Percentiles rank a stretch among this genome's conserved stretches.
phyloP scores from a whole-genome alignment of 2,797 vertebrate species.

The Cyprinodon diabolis region DNA sequence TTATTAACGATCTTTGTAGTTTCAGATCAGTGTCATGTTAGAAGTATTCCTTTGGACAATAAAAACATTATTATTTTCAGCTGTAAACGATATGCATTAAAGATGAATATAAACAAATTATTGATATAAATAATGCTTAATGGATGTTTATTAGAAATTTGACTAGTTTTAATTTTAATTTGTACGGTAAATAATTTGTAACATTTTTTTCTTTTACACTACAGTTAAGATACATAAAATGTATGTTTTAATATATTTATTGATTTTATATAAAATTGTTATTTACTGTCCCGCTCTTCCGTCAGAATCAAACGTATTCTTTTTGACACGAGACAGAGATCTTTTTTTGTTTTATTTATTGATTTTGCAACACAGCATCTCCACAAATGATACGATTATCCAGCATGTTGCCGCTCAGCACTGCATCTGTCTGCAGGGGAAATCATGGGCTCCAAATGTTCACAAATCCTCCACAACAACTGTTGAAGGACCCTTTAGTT shows the following conservation, averaged over 20 bases:
- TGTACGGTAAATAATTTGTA: no score
- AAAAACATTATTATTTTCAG: neutral
- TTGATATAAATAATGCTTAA: neutral
- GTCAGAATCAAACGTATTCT: conserved; percentile 4
- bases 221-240: no score
- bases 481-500: conserved; percentile 67
- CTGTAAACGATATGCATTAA: neutral
- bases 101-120: neutral
- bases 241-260: neutral
- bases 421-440: conserved; percentile 54
- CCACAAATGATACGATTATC: conserved; percentile 19
- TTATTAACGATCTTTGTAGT: neutral
- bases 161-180: no score
- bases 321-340: neutral
- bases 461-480: conserved; percentile 57
- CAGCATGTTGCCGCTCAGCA: conserved; percentile 17
- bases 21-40: neutral
- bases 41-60: neutral
- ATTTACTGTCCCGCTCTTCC: neutral
- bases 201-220: no score
- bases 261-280: neutral
- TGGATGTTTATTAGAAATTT: no score
- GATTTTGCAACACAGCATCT: conserved; percentile 2
- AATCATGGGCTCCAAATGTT: conserved; percentile 51
- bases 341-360: neutral